These are phyloP conservation scores for Taphrorychus bicolor DNA, from an alignment of 2,888 invertebrate species.

Conservation along the genomic window DNA sequence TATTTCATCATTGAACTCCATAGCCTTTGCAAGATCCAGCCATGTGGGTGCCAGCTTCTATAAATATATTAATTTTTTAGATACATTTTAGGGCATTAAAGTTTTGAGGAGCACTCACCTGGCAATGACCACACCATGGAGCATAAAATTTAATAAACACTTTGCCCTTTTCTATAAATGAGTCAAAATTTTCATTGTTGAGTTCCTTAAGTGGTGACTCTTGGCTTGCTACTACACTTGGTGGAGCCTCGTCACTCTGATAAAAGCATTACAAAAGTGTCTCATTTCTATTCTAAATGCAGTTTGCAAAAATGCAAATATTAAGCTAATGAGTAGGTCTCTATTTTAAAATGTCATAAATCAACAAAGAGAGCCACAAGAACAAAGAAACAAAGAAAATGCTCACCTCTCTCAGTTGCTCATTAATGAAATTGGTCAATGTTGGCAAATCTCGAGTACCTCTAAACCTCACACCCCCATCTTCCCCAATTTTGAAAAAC, in stretches of 20 bases:
- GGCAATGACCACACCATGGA: slow-evolving; percentile 91
- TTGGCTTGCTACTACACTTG: slow-evolving; percentile 14
- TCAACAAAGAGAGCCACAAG: no score
- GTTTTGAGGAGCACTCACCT: slow-evolving; percentile 68
- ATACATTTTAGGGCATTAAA: background rate
- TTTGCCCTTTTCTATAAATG: slow-evolving; percentile 74
- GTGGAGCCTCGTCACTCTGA: slow-evolving; percentile 50
- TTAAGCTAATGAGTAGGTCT: background rate
- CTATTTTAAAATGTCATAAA: background rate
- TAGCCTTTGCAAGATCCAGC: slow-evolving; percentile 79
- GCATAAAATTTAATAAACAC: slow-evolving; percentile 93
- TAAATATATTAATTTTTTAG: slow-evolving; percentile 12
- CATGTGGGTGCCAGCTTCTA: slow-evolving; percentile 83
- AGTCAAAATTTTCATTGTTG: slow-evolving; percentile 77
- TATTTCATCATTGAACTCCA: slow-evolving; percentile 71
- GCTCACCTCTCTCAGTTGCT: slow-evolving; percentile 67
- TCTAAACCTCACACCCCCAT: slow-evolving; percentile 75
- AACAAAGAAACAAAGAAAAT: no score
- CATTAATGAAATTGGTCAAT: slow-evolving; percentile 77
- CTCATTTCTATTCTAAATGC: background rate
- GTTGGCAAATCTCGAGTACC: slow-evolving; percentile 81
- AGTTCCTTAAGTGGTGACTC: slow-evolving; percentile 67
- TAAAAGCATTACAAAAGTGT: slow-evolving; percentile 3
- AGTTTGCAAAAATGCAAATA: background rate
- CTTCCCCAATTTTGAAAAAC: slow-evolving; percentile 75